phyloP scores from a whole-genome alignment of 2,113 vertebrate genomes.

The Nothoprocta perdicaria region DNA sequence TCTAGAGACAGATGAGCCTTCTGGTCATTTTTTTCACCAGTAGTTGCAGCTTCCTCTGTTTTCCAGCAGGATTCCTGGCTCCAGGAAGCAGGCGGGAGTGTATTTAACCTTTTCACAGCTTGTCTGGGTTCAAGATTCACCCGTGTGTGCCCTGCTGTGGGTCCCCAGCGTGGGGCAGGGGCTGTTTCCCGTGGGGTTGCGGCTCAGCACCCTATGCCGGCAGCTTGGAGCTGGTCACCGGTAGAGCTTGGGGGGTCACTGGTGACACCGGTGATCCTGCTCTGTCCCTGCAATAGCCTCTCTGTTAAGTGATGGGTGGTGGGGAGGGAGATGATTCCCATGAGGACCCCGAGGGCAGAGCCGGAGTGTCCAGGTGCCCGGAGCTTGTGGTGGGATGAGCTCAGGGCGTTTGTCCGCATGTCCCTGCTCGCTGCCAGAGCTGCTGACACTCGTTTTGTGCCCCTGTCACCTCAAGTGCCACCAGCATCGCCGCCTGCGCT shows the following conservation, averaged over 20 bases:
- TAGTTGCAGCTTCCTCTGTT: conserved; percentile 47
- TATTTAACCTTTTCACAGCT: conserved; percentile 51
- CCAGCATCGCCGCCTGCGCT: background rate
- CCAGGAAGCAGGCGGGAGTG: conserved; percentile 11
- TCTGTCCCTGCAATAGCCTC: background rate
- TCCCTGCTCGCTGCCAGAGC: background rate
- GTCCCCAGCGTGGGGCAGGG: background rate
- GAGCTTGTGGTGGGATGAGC: background rate
- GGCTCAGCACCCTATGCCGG: background rate
- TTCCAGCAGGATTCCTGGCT: background rate
- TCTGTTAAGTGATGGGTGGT: background rate
- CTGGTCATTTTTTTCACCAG: conserved; percentile 3
- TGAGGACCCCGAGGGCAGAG: background rate
- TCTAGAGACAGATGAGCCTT: conserved; percentile 31
- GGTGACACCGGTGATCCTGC: accelerated
- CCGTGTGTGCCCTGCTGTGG: accelerated
- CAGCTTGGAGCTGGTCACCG: background rate
- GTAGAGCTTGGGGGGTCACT: background rate
- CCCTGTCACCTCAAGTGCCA: accelerated
- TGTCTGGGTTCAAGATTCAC: background rate
- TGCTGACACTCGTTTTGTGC: background rate
- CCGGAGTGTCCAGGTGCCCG: background rate
- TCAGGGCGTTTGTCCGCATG: background rate
- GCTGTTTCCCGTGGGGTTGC: background rate
- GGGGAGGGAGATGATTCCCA: background rate